These are phyloP conservation scores for Oedothorax gibbosus DNA, from an alignment of 1,140 invertebrate genomes.

Conservation along the genomic window DNA sequence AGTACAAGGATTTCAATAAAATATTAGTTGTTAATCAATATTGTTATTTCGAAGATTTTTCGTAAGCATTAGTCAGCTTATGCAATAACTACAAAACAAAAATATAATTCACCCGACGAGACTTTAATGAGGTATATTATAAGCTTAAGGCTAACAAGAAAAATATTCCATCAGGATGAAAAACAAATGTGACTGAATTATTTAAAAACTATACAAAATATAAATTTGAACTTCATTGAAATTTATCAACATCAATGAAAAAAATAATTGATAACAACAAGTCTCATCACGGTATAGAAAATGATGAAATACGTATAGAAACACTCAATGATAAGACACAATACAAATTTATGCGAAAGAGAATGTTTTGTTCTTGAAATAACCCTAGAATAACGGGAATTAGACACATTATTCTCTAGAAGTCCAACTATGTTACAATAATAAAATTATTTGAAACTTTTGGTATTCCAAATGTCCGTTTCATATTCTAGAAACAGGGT, in stretches of 20 bases:
- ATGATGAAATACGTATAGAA: conserved; percentile 61
- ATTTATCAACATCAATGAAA: conserved; percentile 27
- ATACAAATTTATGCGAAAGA: conserved; percentile 51
- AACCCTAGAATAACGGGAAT: conserved; percentile 24
- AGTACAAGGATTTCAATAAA: too few relatives aligned
- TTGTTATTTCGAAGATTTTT: too few relatives aligned
- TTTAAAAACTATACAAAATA: conserved; percentile 46
- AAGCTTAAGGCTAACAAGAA: too few relatives aligned
- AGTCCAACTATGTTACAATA: conserved; percentile 33
- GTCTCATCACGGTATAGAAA: conserved; percentile 47
- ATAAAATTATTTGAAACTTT: conserved; percentile 26
- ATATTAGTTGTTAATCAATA: too few relatives aligned
- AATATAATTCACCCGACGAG: too few relatives aligned
- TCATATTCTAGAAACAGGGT: conserved; percentile 27
- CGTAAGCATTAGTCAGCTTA: too few relatives aligned
- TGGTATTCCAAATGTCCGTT: conserved; percentile 8
- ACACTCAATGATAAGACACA: conserved; percentile 58
- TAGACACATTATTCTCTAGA: conserved; percentile 35
- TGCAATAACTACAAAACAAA: too few relatives aligned
- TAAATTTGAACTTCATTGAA: conserved; percentile 3
- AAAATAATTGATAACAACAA: conserved; percentile 16
- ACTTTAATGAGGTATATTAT: too few relatives aligned
- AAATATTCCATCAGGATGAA: not conserved
- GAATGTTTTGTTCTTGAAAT: conserved; percentile 49
- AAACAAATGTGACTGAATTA: conserved; percentile 40